Evolutionary conservation across 2,888 invertebrate genomes (phyloP), one percentile per base, ranked within the genome.

Genomic region (Caenorhabditis afra): DNA sequence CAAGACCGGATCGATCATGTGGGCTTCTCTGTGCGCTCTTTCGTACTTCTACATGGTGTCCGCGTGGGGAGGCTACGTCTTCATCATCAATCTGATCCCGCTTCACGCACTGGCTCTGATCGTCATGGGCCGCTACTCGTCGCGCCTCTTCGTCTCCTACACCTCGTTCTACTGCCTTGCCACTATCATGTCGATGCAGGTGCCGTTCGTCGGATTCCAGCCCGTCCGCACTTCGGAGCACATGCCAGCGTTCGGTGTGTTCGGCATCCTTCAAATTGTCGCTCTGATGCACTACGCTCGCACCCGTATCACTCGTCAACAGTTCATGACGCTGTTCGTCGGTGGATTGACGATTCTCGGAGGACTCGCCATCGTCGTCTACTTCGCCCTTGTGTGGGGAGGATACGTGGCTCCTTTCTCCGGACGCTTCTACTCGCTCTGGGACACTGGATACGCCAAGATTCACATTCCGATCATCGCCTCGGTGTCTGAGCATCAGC

Each of bases 21-120:
- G 98, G 98, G 94, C 97, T 4, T 93, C 95, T 41, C 94, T 96
- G 90, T 94, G 97, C 67, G 95, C 99, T 8, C 91, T 99, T 4
- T 96, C 97, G 0, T 99, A 99, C 92, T 98, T 99, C 92, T 99
- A 99, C 92, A 99, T 99, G 99, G 99, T 98, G 1, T 98, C 97
- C 80, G 98, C 98, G 84, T 99, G 99, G 99, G 99, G 99, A 86
- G 99, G 99, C 82, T 99, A 99, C 91, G 98, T 99, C 47, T 99
- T 98, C 91, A 99, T 99, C 88, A 99, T 98, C 90, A 99, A 99
- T 92, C 92, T 99, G 90, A 98, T 99, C 85, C 99, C 99, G 0
- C 93, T 99, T 12, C 99, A 99, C 90, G 97, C 97, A 4, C 97
- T 99, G 92, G 94, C 94, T 1, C 92, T 99, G 47, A 81, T 90